These are phyloP conservation scores for Geophilus truncorum DNA, from an alignment of 2,888 invertebrate genomes.

Conservation along the genomic window DNA sequence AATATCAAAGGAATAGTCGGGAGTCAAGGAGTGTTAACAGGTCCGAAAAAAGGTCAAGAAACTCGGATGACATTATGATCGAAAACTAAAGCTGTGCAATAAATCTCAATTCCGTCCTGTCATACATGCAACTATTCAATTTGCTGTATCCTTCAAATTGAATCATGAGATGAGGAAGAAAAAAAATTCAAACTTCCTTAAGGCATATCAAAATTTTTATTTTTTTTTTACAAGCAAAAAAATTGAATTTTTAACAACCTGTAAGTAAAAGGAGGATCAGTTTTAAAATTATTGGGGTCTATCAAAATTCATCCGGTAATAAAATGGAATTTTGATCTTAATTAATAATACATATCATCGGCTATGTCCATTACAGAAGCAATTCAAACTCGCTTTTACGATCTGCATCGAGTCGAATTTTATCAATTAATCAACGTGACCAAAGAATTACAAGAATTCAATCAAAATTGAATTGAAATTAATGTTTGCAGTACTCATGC, in stretches of 20 bases:
- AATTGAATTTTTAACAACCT: background rate
- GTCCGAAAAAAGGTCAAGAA: constrained; percentile 11
- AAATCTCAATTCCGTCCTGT: constrained; percentile 18
- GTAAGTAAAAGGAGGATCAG: background rate
- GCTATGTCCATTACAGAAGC: background rate
- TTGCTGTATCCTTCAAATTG: constrained; percentile 18
- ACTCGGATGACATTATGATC: constrained; percentile 17
- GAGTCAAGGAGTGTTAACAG: background rate
- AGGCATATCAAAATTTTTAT: background rate
- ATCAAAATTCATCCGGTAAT: background rate
- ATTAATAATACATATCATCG: background rate
- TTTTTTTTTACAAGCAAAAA: background rate
- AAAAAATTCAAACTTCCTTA: constrained; percentile 14
- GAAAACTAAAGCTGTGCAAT: constrained; percentile 12
- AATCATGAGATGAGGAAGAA: constrained; percentile 7
- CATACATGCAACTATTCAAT: constrained; percentile 25
- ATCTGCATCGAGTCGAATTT: background rate
- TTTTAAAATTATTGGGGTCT: background rate
- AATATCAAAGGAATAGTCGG: background rate
- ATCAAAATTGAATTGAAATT: background rate
- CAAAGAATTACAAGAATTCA: background rate
- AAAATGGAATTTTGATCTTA: background rate
- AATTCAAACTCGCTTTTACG: background rate
- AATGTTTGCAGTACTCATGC: background rate
- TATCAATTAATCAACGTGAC: constrained; percentile 16